A percentile compares a stretch with the other conserved stretches of the same genome.
phyloP scores from a whole-genome alignment of 2,113 vertebrate species.

The Choloepus hoffmanni region DNA sequence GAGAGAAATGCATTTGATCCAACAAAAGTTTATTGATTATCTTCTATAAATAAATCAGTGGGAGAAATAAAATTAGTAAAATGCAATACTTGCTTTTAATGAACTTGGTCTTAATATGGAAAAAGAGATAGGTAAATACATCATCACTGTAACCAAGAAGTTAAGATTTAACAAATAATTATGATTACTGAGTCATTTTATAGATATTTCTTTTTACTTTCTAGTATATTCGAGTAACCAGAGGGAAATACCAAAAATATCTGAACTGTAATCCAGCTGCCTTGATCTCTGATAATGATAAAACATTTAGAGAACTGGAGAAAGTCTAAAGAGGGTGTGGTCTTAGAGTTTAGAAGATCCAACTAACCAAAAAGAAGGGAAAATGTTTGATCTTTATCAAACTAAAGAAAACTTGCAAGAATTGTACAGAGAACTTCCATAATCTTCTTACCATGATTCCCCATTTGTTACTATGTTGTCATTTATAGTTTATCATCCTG shows the following conservation, averaged over 20 bases:
- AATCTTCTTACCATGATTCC: background rate
- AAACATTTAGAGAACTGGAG: background rate
- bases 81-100: background rate
- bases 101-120: background rate
- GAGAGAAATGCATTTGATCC: background rate
- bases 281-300: too few relatives aligned
- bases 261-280: too few relatives aligned
- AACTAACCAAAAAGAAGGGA: background rate
- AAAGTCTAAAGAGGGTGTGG: background rate
- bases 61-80: background rate
- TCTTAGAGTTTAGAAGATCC: conserved; percentile 21
- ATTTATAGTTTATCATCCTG: background rate
- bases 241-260: too few relatives aligned
- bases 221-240: too few relatives aligned
- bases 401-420: background rate
- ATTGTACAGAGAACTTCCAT: background rate
- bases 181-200: too few relatives aligned
- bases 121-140: background rate
- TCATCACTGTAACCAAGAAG: background rate
- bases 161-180: too few relatives aligned
- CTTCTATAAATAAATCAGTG: background rate
- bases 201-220: too few relatives aligned
- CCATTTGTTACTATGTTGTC: conserved; percentile 17
- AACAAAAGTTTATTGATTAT: background rate
- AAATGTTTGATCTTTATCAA: background rate